Conservation (phyloP, 2,888 invertebrate species). For the Lomographa bimaculata region DNA sequence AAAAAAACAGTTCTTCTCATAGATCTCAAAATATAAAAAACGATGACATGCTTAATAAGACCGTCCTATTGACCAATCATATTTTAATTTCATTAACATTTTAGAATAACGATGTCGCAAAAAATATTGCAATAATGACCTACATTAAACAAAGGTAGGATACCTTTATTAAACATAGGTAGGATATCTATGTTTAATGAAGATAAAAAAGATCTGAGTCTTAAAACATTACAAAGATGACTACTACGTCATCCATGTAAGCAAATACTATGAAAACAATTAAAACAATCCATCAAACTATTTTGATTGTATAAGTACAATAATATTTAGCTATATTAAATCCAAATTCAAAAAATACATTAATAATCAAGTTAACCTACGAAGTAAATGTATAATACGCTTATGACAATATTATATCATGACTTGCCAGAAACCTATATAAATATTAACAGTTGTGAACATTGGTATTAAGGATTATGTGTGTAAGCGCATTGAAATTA, state of each 20-base stretch:
- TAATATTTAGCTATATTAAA: too few relatives aligned
- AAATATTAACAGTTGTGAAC: neutral
- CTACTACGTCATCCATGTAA: slow-evolving; percentile 1
- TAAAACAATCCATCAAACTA: too few relatives aligned
- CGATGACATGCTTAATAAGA: slow-evolving; percentile 37
- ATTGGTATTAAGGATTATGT: slow-evolving; percentile 17
- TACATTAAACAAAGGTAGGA: too few relatives aligned
- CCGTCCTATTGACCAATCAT: slow-evolving; percentile 58
- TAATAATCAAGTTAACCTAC: neutral
- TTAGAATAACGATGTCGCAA: slow-evolving; percentile 6
- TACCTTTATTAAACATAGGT: too few relatives aligned
- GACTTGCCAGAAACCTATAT: neutral
- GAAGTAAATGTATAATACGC: neutral
- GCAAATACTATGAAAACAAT: too few relatives aligned
- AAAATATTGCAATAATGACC: too few relatives aligned
- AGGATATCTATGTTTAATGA: too few relatives aligned
- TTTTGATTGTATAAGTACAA: too few relatives aligned
- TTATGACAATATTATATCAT: neutral
- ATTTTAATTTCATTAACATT: slow-evolving; percentile 11
- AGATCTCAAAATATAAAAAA: slow-evolving; percentile 2
- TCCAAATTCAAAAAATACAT: neutral
- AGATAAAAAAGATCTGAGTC: too few relatives aligned
- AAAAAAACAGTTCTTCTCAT: neutral
- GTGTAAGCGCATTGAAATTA: slow-evolving; percentile 54
- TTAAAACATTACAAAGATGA: too few relatives aligned